Evolutionary conservation across 1,140 invertebrate species (phyloP).

Genomic region (Drosophila trapezifrons): DNA sequence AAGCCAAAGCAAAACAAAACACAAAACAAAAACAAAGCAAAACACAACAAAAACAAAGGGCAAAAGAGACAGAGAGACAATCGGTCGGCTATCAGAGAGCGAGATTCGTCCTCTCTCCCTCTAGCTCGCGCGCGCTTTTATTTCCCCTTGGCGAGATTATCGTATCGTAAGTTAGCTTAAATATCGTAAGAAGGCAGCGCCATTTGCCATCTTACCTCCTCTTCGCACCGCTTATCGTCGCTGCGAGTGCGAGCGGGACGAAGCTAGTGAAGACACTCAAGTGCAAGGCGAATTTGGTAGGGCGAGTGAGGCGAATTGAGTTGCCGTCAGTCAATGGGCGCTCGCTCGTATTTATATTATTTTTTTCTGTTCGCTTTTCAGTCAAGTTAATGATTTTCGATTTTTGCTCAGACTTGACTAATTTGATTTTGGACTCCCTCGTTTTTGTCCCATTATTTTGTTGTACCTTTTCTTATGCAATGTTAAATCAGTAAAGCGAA

Average conservation of each 20-base stretch:
- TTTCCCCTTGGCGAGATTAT: conserved; percentile 62
- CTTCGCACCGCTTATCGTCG: conserved; percentile 1
- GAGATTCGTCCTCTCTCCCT: conserved; percentile 28
- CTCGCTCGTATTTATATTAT: conserved; percentile 1
- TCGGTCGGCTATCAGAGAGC: conserved; percentile 57
- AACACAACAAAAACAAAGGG: conserved; percentile 31
- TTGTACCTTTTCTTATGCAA: conserved; percentile 63
- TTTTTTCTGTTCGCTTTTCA: conserved; percentile 12
- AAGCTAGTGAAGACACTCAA: conserved; percentile 52
- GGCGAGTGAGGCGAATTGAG: conserved; percentile 73
- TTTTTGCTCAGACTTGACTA: conserved; percentile 40
- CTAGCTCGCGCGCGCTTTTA: conserved; percentile 20
- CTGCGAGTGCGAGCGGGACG: conserved; percentile 47
- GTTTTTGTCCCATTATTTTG: conserved; percentile 13
- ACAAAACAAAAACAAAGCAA: conserved; percentile 22
- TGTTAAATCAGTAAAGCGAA: conserved; percentile 73
- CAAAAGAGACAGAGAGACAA: conserved; percentile 64
- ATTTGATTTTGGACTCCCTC: conserved; percentile 36
- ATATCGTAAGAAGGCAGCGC: conserved; percentile 80
- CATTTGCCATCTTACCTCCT: conserved; percentile 56
- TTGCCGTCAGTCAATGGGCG: conserved; percentile 39
- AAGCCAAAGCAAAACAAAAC: conserved; percentile 29
- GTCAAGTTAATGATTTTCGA: conserved; percentile 69
- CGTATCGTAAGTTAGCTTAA: conserved; percentile 74
- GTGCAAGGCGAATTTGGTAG: conserved; percentile 20